Evolutionary conservation across 2,888 invertebrate genomes (phyloP).

Genomic region (Chouioia cunea): DNA sequence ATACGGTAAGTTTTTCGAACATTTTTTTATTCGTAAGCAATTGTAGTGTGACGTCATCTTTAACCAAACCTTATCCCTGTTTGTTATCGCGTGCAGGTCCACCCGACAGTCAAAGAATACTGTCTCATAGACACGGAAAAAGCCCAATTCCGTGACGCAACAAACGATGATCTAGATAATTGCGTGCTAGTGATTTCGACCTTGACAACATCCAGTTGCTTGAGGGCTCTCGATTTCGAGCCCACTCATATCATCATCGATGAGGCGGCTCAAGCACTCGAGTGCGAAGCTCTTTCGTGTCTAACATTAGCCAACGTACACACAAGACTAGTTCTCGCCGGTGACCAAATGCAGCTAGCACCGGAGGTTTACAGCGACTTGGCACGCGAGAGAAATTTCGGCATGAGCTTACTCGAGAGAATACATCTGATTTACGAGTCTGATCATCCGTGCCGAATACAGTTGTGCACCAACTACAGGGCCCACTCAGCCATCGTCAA

Average conservation of each 20-base stretch:
- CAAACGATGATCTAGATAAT: slow-evolving; percentile 77
- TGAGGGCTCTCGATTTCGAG: slow-evolving; percentile 77
- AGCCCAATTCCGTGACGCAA: slow-evolving; percentile 78
- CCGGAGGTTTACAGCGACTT: slow-evolving; percentile 85
- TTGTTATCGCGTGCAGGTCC: slow-evolving; percentile 56
- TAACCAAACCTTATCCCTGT: slow-evolving; percentile 31
- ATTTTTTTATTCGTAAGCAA: slow-evolving; percentile 65
- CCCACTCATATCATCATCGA: slow-evolving; percentile 88
- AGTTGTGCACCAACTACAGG: slow-evolving; percentile 85
- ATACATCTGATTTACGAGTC: slow-evolving; percentile 82
- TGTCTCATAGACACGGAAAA: slow-evolving; percentile 77
- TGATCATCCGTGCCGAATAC: slow-evolving; percentile 81
- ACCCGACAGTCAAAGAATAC: slow-evolving; percentile 71
- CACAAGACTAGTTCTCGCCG: slow-evolving; percentile 84
- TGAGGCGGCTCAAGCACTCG: slow-evolving; percentile 90
- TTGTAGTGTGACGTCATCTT: too few species aligned
- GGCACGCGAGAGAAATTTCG: slow-evolving; percentile 78
- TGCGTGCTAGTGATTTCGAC: slow-evolving; percentile 80
- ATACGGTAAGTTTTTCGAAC: slow-evolving; percentile 76
- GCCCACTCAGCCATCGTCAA: slow-evolving; percentile 86
- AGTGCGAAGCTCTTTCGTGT: slow-evolving; percentile 87
- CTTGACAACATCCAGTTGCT: slow-evolving; percentile 81
- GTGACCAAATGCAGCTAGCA: slow-evolving; percentile 88
- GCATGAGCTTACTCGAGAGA: slow-evolving; percentile 82
- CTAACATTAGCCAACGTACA: slow-evolving; percentile 78